Evolutionary conservation across 2,113 vertebrate species (phyloP), one percentile per base, ranked within the genome.

Genomic region (Erythrocercus mccallii): DNA sequence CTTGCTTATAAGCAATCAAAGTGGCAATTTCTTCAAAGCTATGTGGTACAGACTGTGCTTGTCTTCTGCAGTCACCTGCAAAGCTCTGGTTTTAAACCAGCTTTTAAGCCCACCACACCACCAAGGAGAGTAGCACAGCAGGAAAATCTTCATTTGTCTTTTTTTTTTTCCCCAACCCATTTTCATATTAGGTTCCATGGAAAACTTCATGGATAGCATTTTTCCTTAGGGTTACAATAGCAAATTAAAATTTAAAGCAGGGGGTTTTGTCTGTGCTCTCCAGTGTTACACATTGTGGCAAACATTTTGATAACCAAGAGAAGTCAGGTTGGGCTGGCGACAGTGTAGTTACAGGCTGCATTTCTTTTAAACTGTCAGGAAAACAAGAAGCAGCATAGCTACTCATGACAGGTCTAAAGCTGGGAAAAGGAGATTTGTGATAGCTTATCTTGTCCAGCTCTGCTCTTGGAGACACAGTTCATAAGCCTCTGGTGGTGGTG

Each of bases 1-100:
- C 70, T 62, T 89, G 70, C 74, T 95, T 95, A 92, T 92, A 90
- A 91, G 89, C 81, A 91, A 54, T 79, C 85, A 88, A 86, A 90
- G 81, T 79, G 65, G 81, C 95, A 93, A 94, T 89, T 96, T 95
- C 86, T 95, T 95, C 81, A 45, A 72, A 69, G 30, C 40, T 45
- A 81, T 57, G 48, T 57, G 31, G 90, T 94, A 89, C 81, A 94
- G 76, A 35, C 54, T 42, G 30, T 15, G 16, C 81, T 85, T 82
- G 64, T 77, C 87, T 89, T 77, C 80, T 68, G n/a, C 19, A 44
- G 79, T 33, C 11, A 70, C 61, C 65, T 74, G 58, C 70, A 83
- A 35, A 69, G 30, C 56, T 94, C 66, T 82, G 38, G 37, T 79
- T 94, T 95, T 58, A 78, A 40, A 31, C 21, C 48, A 74, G 47